Base-by-base conservation (phyloP, 2,797 vertebrate genomes). In the Taenioides sp. region DNA sequence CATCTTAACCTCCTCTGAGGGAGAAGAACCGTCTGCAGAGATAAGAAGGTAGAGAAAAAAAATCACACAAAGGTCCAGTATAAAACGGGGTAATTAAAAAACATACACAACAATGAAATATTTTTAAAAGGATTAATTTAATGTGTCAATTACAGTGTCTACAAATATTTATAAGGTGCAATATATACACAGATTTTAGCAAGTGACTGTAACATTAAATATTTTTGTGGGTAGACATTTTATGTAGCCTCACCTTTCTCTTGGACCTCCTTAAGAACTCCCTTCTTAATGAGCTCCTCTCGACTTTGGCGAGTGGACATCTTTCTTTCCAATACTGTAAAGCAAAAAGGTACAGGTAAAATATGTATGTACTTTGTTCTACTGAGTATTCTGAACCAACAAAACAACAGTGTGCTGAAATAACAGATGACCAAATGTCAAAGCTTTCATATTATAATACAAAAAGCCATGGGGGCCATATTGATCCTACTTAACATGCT, bases 281-380 rank as follows among this genome's bases (percentile, higher is more conserved):
- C 98, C 85, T 97, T 95, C 89, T 97, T 97, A 91, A 99, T 99
- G 72, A 99, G 95, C 86, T 98, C 96, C 80, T 99, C 97, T 94
- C 97, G 94, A 95, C 98, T 99, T 91, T 98, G 97, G 69, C 98
- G 94, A 76, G 95, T 97, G 1, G 98, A 99, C 93, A 99, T 98
- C 84, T 98, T 99, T 90, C 98, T 95, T 92, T 99, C 98, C 92
- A 99, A 86, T 84, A 96, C 98, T 99, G 80, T 72, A 85, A 62
- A 82, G 17, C 72, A 25, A 52, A 16, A 40, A 77, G 52, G 52
- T 22, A 54, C 20, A 54, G 52, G 9, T 10, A 57, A 57, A 57
- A 57, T 10, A 27, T 7, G 10, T 17, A 58, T 58, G 10, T 25
- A 5, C 23, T 25, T 58, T 2, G 55, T 16, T 55, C 49, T 7